These are phyloP conservation scores for Prolemur simus DNA, from an alignment of 2,113 vertebrate species.

Conservation along the genomic window DNA sequence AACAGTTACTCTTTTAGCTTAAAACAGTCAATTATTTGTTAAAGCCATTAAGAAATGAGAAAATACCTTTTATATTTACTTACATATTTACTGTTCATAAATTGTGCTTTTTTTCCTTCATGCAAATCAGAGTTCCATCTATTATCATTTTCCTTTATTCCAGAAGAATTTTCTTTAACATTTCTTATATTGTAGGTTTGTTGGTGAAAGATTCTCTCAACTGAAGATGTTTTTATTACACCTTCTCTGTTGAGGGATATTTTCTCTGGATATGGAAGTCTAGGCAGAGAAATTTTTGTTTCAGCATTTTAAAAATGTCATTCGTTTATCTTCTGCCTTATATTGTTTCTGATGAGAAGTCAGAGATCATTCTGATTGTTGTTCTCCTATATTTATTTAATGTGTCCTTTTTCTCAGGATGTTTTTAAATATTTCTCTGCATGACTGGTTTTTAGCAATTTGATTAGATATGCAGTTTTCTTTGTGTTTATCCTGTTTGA, in stretches of 20 bases:
- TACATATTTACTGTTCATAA: neutral
- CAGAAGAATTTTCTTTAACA: neutral
- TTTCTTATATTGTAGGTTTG: neutral
- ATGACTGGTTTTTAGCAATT: neutral
- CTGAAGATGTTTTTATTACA: constrained; percentile 12
- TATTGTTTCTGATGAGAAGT: neutral
- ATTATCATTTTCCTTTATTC: neutral
- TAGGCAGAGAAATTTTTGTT: neutral
- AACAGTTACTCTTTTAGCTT: neutral
- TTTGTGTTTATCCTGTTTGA: neutral
- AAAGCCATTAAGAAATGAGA: neutral
- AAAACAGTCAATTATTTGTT: neutral
- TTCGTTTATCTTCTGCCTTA: neutral
- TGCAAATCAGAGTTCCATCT: neutral
- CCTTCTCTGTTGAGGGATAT: neutral
- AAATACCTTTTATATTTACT: neutral
- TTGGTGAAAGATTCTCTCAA: neutral
- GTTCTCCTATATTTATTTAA: neutral
- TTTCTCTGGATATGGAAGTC: constrained; percentile 25
- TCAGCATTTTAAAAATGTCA: neutral
- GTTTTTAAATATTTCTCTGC: neutral
- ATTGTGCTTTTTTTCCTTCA: neutral
- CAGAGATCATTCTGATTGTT: neutral
- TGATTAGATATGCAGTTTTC: neutral
- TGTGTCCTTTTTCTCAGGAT: neutral